These are phyloP conservation scores for Montipora efflorescens DNA, from an alignment of 64 coral and sea anemone genomes.

Conservation along the genomic window DNA sequence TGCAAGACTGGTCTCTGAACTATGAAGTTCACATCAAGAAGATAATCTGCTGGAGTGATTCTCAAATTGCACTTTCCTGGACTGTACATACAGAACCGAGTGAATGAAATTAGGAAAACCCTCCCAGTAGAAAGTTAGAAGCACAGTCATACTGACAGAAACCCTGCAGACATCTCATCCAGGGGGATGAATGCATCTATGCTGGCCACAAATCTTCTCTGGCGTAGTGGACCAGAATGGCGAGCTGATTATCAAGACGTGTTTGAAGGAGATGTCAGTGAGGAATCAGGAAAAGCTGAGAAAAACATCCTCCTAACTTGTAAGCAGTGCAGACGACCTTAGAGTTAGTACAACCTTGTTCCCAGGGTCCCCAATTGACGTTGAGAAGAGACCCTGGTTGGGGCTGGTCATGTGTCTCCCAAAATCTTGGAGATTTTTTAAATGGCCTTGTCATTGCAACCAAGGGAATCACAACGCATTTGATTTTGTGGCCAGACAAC, in stretches of 20 bases:
- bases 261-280: neutral
- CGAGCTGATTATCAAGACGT: conserved; percentile 3
- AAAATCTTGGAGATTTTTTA: no score
- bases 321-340: neutral
- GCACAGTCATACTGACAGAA: neutral
- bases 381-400: no score
- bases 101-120: conserved; percentile 8
- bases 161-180: neutral
- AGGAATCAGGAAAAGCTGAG: conserved; percentile 4
- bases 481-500: no score
- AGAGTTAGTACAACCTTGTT: no score
- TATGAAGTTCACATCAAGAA: neutral
- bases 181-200: no score
- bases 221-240: neutral
- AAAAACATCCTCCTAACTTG: neutral
- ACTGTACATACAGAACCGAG: conserved; percentile 29
- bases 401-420: no score
- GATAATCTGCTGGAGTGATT: conserved; percentile 18
- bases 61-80: neutral
- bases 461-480: no score
- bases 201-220: no score
- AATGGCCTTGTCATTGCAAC: no score
- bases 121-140: neutral
- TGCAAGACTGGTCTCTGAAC: no score
- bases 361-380: no score